Base-by-base conservation (phyloP, 2,888 invertebrate species). In the Gonocerus acuteangulatus region DNA sequence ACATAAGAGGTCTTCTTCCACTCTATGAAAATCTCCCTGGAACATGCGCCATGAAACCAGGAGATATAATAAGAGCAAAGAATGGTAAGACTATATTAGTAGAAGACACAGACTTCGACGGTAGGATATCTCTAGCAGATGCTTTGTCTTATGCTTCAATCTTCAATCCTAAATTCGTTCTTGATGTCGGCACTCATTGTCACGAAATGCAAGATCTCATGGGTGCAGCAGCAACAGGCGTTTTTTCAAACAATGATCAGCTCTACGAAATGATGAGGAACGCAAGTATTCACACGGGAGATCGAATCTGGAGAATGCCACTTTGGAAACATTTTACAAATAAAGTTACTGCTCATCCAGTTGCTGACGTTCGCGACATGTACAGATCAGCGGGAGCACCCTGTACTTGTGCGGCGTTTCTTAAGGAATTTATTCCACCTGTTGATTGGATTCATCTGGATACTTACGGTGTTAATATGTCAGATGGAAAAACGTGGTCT, bases 361-460 rank as follows among this genome's bases (percentile, higher is more conserved):
- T 48, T 16, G 59, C 64, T 1, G 66, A 66, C 34, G 59, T 64
- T 73, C 81, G 84, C 48, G 84, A 86, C 62, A 79, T 86, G 69
- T 71, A 60, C 47, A 21, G 51, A 13, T 49, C 48, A 2, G 32
- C 60, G 11, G 64, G 64, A 11, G 62, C 64, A 9, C 63, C 66
- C 1, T 66, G 66, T 36, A 64, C 63, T 16, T 54, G 57, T 9
- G 66, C 66, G 1, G 66, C 64, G 9, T 88, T 89, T 70, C 75
- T 91, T 0, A 78, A 80, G 47, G 85, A 87, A 71, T 85, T 85
- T 69, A 80, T 85, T 0, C 82, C 83, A 6, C 84, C 84, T 68
- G 82, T 78, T n/a, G 79, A 82, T 66, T 91, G 90, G 90, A 74
- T 89, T 68, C 90, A 91, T 72, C 76, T 91, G 66, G 90, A 91